Conservation (phyloP, 1,140 invertebrate genomes). For the Pseudobourletiella spinata region DNA sequence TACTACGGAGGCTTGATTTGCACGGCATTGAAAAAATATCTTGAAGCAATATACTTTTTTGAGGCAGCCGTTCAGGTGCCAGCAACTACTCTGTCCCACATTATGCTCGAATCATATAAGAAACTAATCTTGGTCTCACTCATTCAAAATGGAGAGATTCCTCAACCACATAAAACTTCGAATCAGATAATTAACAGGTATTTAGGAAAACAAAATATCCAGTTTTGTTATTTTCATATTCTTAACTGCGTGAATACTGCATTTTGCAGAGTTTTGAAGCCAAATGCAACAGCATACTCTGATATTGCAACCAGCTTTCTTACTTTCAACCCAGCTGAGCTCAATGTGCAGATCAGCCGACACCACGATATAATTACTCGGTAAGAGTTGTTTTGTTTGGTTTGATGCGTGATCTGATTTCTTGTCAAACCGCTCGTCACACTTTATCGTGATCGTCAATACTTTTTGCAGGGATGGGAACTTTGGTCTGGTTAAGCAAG, state of each 20-base stretch:
- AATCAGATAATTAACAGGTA: conserved; percentile 33
- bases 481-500: conserved; percentile 56
- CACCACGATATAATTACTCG: conserved; percentile 66
- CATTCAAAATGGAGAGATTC: conserved; percentile 79
- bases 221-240: too few relatives aligned
- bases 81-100: conserved; percentile 84
- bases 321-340: conserved; percentile 62
- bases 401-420: too few relatives aligned
- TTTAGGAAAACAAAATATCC: too few relatives aligned
- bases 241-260: too few relatives aligned
- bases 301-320: conserved; percentile 75
- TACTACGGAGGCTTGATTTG: conserved; percentile 98
- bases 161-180: conserved; percentile 21
- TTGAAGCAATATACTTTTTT: conserved; percentile 86
- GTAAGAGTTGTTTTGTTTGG: conserved; percentile 36
- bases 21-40: conserved; percentile 82
- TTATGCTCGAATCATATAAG: conserved; percentile 95
- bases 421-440: background rate
- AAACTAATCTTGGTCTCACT: conserved; percentile 88
- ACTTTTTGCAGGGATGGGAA: conserved; percentile 46
- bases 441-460: background rate
- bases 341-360: conserved; percentile 61
- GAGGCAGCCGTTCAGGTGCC: conserved; percentile 59
- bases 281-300: conserved; percentile 80
- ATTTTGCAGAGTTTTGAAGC: conserved; percentile 80